phyloP scores from a whole-genome alignment of 2,113 vertebrate genomes.

The Pterophyllum scalare region DNA sequence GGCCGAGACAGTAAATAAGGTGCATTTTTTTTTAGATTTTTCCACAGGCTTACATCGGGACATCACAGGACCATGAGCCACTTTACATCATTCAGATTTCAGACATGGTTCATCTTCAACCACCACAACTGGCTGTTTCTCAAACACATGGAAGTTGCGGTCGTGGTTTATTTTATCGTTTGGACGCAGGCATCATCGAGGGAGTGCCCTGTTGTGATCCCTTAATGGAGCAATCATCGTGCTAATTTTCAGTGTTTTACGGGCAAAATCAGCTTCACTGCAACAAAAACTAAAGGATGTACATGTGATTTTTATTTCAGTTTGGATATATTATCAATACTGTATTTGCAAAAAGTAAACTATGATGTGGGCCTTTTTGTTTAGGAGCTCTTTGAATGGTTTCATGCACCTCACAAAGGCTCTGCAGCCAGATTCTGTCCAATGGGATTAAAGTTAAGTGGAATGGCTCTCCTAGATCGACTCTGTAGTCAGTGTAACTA shows the following conservation, averaged over 20 bases:
- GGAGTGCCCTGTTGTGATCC: too few relatives aligned
- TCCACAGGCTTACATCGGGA: not conserved
- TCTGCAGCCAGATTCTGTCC: not conserved
- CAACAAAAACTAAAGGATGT: not conserved
- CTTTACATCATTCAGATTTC: not conserved
- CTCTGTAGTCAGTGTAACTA: not conserved
- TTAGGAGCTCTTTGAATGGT: not conserved
- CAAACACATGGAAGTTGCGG: not conserved
- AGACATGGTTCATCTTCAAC: too few relatives aligned
- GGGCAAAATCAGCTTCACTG: too few relatives aligned
- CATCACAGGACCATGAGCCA: accelerated
- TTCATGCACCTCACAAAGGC: too few relatives aligned
- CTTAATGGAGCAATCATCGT: too few relatives aligned
- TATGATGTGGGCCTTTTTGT: not conserved
- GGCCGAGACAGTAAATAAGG: not conserved
- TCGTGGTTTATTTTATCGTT: not conserved
- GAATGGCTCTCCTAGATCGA: not conserved
- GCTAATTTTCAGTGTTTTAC: too few relatives aligned
- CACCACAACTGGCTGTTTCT: not conserved
- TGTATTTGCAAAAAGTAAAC: too few relatives aligned
- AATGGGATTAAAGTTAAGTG: not conserved
- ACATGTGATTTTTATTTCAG: too few relatives aligned
- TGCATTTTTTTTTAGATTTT: not conserved
- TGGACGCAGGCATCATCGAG: not conserved
- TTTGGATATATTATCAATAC: too few relatives aligned